Base-by-base conservation (phyloP, 23 tunicate genomes). In the Diplosoma virens region DNA sequence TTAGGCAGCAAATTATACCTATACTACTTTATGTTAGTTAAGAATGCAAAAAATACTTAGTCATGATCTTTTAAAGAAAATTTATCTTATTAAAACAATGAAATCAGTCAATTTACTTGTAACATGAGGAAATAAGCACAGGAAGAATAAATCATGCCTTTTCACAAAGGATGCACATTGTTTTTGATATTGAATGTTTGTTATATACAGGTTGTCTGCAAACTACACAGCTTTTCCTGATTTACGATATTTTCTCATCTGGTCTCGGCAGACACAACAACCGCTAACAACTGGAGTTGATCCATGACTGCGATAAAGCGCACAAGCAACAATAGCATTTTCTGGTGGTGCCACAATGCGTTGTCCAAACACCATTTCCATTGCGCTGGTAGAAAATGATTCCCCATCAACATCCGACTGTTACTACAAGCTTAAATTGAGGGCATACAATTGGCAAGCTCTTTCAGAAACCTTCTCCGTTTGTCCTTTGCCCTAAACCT, bases 401-500 rank as follows among this genome's bases (percentile, higher is more conserved):
- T 58, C 26, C 21, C n/a, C 65, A 58, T 58, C 21, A 58, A 20
- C 65, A 58, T 58, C 65, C 65, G 21, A 23, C n/a, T 58, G 65
- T 20, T 23, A 58, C 25, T n/a, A 23, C 65, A 22, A 58, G 16
- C 16, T n/a, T 9, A 11, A 14, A 46, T 16, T 46, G 52, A 46
- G 16, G 52, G 52, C 21, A 58, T 11, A 11, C 16, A 9, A n/a
- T 58, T 58, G 25, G 65, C 65, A 58, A 9, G 65, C 24, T 58
- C 65, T 58, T 58, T 58, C 65, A 58, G 65, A n/a, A 58, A 58
- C 65, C 16, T 46, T 46, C 52, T 46, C 52, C n/a, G n/a, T n/a
- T n/a, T n/a, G n/a, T n/a, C n/a, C n/a, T n/a, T 58, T 58, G 24
- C 26, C 65, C 65, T 58, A 23, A 58, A 58, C 6, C n/a, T 23